Base-by-base conservation (phyloP, 2,113 vertebrate species). In the Oreochromis aureus region DNA sequence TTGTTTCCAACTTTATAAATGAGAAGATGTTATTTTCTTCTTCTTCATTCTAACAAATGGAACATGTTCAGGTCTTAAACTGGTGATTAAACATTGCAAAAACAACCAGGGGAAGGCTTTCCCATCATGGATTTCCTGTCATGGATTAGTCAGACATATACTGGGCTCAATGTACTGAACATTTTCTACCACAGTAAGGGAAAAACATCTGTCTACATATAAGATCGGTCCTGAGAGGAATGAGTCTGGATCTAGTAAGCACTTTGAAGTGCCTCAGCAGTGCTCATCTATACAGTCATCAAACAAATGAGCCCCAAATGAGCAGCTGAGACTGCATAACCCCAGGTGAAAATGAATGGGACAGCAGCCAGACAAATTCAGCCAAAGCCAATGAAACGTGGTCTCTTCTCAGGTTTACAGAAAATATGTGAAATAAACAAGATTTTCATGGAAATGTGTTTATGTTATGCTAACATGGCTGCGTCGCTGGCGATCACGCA, bases 361-460 rank as follows among this genome's bases (percentile, higher is more conserved):
- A 36, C 59, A 1, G 18, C 18, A 63, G 18, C 59, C 59, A n/a
- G 10, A 11, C 32, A 66, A 36, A 39, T 0, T 66, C 32, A 10
- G n/a, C 61, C 61, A 12, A n/a, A 39, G 61, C 32, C 12, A 5
- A 39, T n/a, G 32, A 66, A 66, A 66, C 0, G 10, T 36, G 59
- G 3, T 11, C 2, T 19, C 59, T 34, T 34, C 59, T 19, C 2
- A 0, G 30, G 59, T 39, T 36, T 7, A 7, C 4, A 36, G 18
- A 39, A 66, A 63, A 36, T 18, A 0, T 2, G 27, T 6, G 27
- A 32, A 32, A 61, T 32, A 18, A 32, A 32, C 7, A 3, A 58
- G 5, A 8, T 10, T 46, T 27, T 27, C 27, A 27, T 27, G 27
- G 27, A 27, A 27, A 27, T 27, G 27, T 27, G 27, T 27, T 27